Base-by-base conservation (phyloP, 2,888 invertebrate species). In the Eurytoma adleriae region DNA sequence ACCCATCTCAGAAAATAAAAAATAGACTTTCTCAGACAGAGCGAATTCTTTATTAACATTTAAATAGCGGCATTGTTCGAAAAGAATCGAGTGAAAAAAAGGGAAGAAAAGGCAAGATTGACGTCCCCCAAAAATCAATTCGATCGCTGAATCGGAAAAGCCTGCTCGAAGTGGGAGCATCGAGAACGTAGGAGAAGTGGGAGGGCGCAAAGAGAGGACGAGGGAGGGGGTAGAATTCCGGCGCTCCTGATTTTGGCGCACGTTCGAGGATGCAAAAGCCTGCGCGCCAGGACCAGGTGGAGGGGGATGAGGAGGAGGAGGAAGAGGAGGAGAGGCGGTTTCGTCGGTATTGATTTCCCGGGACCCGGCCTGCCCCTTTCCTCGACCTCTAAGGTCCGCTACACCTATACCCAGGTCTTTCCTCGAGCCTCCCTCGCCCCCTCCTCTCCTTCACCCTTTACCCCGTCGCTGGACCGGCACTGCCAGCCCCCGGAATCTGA, bases 291-390 rank as follows among this genome's bases (percentile, higher is more conserved):
- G 50, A 20, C 4, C 14, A 76, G 48, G 18, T 59, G 20, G 54
- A 72, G 50, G 18, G 66, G 27, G 64, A 75, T 59, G 68, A 27
- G 56, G 57, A 64, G 66, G 59, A 64, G 40, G 70, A 48, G 67
- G 13, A 61, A 20, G 66, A 48, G 56, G 20, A n/a, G 16, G 52
- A 20, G n/a, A 52, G 30, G 64, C 40, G 64, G 56, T 79, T 79
- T 74, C 70, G 66, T 66, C 69, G 57, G 78, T 79, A 79, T 79
- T 75, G 79, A 79, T 79, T 75, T 79, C 75, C 66, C 71, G 62
- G 69, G 50, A 40, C 56, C 74, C 67, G 27, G 71, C 59, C 24
- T 56, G 52, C 69, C 54, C 68, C 50, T 54, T 68, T 54, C 48
- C 71, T 71, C 71, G 48, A 48, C 59, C 76, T 70, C 61, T 54